These are phyloP conservation scores for Zonitis immaculata DNA, from an alignment of 2,888 invertebrate genomes.

Conservation along the genomic window DNA sequence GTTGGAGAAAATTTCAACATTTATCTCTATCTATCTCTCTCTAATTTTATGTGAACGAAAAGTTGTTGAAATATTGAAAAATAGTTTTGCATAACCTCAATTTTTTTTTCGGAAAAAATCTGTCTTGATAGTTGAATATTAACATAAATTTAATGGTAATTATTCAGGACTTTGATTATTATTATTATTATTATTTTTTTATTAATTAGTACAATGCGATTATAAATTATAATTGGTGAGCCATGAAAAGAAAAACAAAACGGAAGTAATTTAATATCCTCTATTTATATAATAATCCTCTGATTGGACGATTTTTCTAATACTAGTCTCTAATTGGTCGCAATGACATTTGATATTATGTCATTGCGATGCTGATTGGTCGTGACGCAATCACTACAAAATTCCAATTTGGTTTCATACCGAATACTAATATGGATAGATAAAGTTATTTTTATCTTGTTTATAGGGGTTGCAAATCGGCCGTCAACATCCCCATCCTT, in stretches of 20 bases:
- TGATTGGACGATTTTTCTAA: no score
- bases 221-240: constrained; percentile 36
- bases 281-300: no score
- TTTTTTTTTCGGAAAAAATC: no score
- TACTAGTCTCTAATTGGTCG: no score
- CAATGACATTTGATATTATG: no score
- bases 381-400: no score
- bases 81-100: no score
- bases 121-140: no score
- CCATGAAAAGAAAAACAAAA: constrained; percentile 36
- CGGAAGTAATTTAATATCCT: constrained; percentile 42
- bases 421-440: no score
- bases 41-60: background rate
- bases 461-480: constrained; percentile 37
- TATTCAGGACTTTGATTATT: constrained; percentile 17
- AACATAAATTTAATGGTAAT: constrained; percentile 28
- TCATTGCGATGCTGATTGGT: no score
- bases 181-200: background rate
- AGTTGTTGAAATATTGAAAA: background rate
- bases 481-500: constrained; percentile 23
- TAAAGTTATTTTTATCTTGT: constrained; percentile 4
- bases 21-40: no score
- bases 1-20: constrained; percentile 1
- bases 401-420: no score
- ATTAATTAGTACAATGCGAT: constrained; percentile 33